Base-by-base conservation (phyloP, 2,113 vertebrate species). In the Orycteropus afer region DNA sequence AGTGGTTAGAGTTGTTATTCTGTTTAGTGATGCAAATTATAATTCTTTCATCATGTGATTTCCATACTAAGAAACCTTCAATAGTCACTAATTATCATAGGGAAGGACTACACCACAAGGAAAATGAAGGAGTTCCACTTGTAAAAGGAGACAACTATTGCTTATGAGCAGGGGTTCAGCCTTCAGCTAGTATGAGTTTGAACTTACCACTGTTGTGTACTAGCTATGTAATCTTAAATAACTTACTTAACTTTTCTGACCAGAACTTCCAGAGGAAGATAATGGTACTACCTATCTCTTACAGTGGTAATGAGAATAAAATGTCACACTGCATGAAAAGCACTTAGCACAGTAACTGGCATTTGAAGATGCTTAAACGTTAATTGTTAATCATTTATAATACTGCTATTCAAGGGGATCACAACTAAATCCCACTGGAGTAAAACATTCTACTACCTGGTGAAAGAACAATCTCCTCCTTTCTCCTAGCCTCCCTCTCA, bases 31-130 rank as follows among this genome's bases (percentile, higher is more conserved):
- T 14, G 1, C 79, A 74, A 67, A 79, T 76, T 63, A 5, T 45
- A 89, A 95, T 53, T 77, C 49, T 76, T 90, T 96, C 51, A 76
- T 81, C 78, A 45, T 20, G 40, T 86, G 80, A 89, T 77, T 89
- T 67, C 15, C 71, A 17, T 32, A 40, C n/a, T 92, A 40, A 63
- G 59, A 69, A 94, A 18, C 0, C 67, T 53, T 91, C 42, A 14
- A 29, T 71, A 85, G 25, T 67, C 53, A 93, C 40, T 86, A 53
- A 55, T 40, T 23, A 79, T 69, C 49, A 34, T 10, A 49, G 53
- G 37, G 18, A 45, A 90, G 20, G 37, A n/a, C 13, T 49, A 11
- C 12, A 27, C 32, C 25, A n/a, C 45, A 40, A 77, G 67, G 79
- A 67, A 63, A 77, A 74, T 15, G 27, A 51, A 49, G 25, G 11